Evolutionary conservation across 1,140 invertebrate genomes (phyloP).

Genomic region (Drosophila busckii): DNA sequence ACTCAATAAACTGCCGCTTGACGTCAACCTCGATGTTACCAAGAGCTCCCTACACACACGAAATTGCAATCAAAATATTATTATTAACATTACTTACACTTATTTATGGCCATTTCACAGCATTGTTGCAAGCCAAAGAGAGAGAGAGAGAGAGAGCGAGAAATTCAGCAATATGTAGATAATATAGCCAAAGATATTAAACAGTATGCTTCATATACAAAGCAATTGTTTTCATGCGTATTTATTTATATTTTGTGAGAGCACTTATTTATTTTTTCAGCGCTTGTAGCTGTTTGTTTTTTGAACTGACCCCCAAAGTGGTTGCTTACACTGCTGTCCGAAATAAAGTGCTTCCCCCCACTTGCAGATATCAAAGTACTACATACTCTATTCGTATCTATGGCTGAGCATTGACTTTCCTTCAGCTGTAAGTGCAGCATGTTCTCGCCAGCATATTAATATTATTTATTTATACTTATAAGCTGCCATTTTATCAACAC

Average conservation of each 20-base stretch:
- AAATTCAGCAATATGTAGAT: conserved; percentile 17
- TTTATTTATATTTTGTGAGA: conserved; percentile 18
- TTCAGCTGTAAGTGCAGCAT: conserved; percentile 2
- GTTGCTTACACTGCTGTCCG: background rate
- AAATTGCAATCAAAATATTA: conserved; percentile 38
- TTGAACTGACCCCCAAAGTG: conserved; percentile 34
- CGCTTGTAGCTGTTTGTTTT: conserved; percentile 4
- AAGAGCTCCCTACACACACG: background rate
- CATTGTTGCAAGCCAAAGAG: no score
- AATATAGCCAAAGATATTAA: conserved; percentile 44
- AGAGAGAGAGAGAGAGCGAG: conserved; percentile 13
- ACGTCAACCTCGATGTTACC: conserved; percentile 23
- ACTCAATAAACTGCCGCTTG: conserved; percentile 5
- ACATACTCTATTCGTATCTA: conserved; percentile 29
- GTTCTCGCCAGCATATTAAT: conserved; percentile 21
- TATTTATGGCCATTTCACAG: conserved; percentile 40
- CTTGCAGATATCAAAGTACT: background rate
- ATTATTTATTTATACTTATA: conserved; percentile 37
- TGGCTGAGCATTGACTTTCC: conserved; percentile 13
- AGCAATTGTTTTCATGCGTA: conserved; percentile 34
- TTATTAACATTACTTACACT: conserved; percentile 50
- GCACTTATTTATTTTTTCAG: conserved; percentile 22
- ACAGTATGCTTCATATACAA: conserved; percentile 18
- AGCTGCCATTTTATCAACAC: conserved; percentile 14
- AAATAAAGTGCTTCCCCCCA: conserved; percentile 8